A percentile compares a stretch with the other conserved stretches of the same genome.
Evolutionary conservation across 1,140 invertebrate genomes (phyloP).

Genomic region (Stegodyphus mimosarum): DNA sequence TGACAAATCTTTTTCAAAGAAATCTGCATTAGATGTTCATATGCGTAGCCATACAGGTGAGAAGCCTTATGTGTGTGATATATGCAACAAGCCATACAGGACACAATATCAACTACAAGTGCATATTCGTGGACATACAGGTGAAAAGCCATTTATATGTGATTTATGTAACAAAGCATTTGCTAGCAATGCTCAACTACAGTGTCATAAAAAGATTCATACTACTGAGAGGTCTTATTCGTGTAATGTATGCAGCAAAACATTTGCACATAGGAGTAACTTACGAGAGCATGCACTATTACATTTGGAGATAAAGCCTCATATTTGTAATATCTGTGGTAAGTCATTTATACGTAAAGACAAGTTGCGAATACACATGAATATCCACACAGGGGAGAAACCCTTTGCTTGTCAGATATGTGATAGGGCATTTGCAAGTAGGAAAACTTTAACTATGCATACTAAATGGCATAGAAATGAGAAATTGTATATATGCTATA

Average conservation of each 20-base stretch:
- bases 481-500: neutral
- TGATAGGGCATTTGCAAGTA: neutral
- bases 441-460: neutral
- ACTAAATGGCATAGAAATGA: neutral
- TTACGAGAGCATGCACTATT: neutral
- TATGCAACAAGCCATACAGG: too few relatives aligned
- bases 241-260: neutral
- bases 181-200: neutral
- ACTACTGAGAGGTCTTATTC: neutral
- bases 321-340: too few relatives aligned
- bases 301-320: too few relatives aligned
- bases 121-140: neutral
- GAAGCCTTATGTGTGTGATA: too few relatives aligned
- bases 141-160: neutral
- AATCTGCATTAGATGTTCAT: neutral
- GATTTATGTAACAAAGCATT: neutral
- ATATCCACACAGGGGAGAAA: neutral
- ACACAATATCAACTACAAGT: too few relatives aligned
- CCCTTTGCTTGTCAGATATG: conserved; percentile 8
- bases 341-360: too few relatives aligned
- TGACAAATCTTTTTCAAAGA: neutral
- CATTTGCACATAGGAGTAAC: neutral
- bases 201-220: neutral
- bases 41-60: too few relatives aligned
- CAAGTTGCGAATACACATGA: too few relatives aligned